These are phyloP conservation scores for Telmatochromis brachygnathus DNA, from an alignment of 2,113 vertebrate genomes.

Conservation along the genomic window DNA sequence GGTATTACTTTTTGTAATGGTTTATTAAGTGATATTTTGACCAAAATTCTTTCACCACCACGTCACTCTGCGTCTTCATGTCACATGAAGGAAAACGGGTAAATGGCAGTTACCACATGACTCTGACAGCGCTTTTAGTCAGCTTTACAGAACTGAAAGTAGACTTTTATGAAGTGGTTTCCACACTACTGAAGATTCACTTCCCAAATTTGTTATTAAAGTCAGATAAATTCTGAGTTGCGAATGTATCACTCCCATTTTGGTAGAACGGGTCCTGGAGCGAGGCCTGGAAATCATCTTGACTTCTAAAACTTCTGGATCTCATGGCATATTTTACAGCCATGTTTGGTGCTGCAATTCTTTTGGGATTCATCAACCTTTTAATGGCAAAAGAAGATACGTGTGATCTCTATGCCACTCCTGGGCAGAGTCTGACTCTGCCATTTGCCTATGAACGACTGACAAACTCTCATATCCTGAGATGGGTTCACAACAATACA, in stretches of 20 bases:
- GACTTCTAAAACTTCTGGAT: neutral
- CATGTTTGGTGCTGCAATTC: neutral
- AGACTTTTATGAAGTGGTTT: constrained; percentile 9
- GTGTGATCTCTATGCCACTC: constrained; percentile 9
- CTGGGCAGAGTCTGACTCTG: constrained; percentile 20
- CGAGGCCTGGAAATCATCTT: neutral
- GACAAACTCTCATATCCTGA: neutral
- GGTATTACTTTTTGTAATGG: neutral
- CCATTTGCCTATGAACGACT: neutral
- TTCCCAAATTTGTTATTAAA: neutral
- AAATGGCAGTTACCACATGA: neutral
- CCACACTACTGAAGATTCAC: neutral
- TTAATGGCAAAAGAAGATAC: neutral
- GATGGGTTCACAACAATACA: constrained; percentile 36
- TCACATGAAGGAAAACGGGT: neutral
- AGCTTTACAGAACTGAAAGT: constrained; percentile 30
- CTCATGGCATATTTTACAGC: constrained; percentile 10
- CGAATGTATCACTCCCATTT: neutral
- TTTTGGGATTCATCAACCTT: neutral
- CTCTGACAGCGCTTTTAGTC: neutral
- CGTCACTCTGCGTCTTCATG: neutral
- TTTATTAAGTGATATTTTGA: neutral
- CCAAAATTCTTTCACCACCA: neutral
- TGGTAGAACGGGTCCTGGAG: neutral
- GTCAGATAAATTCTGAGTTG: neutral